These are phyloP conservation scores for Pithys albifrons DNA, from an alignment of 2,113 vertebrate genomes.

Conservation along the genomic window DNA sequence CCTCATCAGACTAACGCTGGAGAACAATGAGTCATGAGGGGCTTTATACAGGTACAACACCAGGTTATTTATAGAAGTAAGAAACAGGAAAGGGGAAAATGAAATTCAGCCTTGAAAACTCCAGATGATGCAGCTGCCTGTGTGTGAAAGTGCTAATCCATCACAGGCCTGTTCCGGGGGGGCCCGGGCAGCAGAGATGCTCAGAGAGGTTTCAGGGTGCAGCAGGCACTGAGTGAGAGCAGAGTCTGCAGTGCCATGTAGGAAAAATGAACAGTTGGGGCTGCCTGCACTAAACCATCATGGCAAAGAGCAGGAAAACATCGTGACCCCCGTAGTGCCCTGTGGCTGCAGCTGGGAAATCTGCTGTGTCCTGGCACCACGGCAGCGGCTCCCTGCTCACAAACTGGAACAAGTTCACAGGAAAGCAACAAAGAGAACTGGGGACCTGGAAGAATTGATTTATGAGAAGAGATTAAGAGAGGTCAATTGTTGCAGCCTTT, in stretches of 20 bases:
- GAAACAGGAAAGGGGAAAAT: neutral
- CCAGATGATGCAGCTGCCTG: neutral
- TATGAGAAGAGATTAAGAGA: neutral
- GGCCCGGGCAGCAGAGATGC: neutral
- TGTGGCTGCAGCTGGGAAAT: neutral
- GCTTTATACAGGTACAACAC: neutral
- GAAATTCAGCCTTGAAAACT: conserved; percentile 6
- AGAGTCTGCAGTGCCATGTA: neutral
- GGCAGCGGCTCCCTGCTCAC: neutral
- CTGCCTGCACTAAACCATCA: neutral
- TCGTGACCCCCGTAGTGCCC: neutral
- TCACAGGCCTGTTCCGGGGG: neutral
- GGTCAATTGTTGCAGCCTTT: neutral
- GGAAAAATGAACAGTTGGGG: neutral
- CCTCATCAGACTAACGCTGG: neutral
- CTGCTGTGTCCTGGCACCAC: neutral
- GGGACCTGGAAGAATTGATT: neutral
- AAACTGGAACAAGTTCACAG: neutral
- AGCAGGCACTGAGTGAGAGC: neutral
- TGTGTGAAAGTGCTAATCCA: neutral
- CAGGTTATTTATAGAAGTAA: neutral
- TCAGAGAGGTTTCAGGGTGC: neutral
- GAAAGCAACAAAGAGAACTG: neutral
- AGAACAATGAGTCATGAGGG: neutral
- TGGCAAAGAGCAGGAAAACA: neutral